Percentiles rank a stretch among this genome's conserved stretches.
Evolutionary conservation across 2,888 invertebrate genomes (phyloP).

Genomic region (Aplocera efformata): DNA sequence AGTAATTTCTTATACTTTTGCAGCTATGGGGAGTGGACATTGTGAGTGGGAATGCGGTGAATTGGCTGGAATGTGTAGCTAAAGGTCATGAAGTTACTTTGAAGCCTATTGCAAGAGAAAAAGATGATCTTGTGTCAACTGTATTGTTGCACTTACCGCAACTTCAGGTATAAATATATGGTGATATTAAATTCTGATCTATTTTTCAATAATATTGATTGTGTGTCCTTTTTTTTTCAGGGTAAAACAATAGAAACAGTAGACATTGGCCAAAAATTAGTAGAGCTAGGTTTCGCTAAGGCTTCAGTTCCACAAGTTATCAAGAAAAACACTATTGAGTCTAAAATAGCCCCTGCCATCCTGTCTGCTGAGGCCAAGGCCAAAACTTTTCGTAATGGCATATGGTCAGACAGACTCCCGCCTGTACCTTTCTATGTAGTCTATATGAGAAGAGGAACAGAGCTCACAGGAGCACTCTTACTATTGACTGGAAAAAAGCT

Average conservation of each 20-base stretch:
- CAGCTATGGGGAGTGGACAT: conserved; percentile 76
- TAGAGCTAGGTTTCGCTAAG: conserved; percentile 73
- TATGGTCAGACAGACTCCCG: conserved; percentile 70
- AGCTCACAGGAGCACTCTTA: conserved; percentile 39
- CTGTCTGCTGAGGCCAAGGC: conserved; percentile 65
- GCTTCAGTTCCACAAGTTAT: conserved; percentile 54
- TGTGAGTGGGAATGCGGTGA: conserved; percentile 75
- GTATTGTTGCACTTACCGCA: conserved; percentile 69
- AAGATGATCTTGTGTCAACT: conserved; percentile 67
- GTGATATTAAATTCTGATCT: background rate
- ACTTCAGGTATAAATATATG: conserved; percentile 44
- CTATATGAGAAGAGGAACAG: conserved; percentile 62
- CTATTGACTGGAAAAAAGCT: conserved; percentile 46
- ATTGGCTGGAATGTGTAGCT: conserved; percentile 81
- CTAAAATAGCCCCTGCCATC: conserved; percentile 57
- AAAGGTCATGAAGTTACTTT: conserved; percentile 69
- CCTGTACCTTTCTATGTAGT: conserved; percentile 59
- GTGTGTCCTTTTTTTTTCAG: conserved; percentile 49
- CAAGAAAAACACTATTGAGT: conserved; percentile 61
- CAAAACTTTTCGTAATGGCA: conserved; percentile 60
- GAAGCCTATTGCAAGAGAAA: conserved; percentile 67
- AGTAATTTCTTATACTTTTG: conserved; percentile 27
- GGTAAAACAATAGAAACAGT: conserved; percentile 61
- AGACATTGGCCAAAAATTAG: conserved; percentile 67
- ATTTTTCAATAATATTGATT: conserved; percentile 8